phyloP scores from a whole-genome alignment of 2,797 vertebrate genomes.

The Notoglanidium macrostoma region DNA sequence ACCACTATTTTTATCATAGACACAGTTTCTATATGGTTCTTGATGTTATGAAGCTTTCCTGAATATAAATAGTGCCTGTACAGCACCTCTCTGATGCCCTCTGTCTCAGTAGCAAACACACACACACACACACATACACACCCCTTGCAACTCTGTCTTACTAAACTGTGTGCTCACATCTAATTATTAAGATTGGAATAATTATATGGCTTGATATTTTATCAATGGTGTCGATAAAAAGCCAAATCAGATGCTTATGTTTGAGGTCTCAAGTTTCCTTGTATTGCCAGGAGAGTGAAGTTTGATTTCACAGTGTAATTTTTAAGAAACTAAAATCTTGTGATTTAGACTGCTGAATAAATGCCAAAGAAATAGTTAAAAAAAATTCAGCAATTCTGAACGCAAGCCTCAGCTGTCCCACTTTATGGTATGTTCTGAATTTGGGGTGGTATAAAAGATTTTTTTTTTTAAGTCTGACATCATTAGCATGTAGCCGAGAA shows the following conservation, averaged over 20 bases:
- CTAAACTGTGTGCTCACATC: neutral
- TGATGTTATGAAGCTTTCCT: neutral
- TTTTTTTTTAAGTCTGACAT: neutral
- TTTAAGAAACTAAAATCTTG: conserved; percentile 10
- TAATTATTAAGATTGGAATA: neutral
- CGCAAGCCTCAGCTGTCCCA: neutral
- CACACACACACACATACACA: neutral
- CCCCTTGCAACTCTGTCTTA: neutral
- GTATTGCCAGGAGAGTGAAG: neutral
- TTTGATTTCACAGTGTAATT: neutral
- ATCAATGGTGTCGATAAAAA: neutral
- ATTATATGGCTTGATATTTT: neutral
- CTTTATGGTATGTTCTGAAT: neutral
- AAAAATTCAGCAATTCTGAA: neutral
- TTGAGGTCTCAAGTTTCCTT: neutral
- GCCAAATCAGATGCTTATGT: neutral
- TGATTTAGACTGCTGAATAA: neutral
- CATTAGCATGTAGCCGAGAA: neutral
- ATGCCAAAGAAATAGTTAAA: conserved; percentile 11
- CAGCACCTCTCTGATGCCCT: neutral
- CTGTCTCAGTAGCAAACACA: neutral
- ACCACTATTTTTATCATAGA: neutral
- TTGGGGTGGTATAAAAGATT: neutral
- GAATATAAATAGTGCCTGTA: neutral
- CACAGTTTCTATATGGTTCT: neutral